These are phyloP conservation scores for Cheracebus regulus DNA, from an alignment of 2,797 vertebrate genomes.

Conservation along the genomic window DNA sequence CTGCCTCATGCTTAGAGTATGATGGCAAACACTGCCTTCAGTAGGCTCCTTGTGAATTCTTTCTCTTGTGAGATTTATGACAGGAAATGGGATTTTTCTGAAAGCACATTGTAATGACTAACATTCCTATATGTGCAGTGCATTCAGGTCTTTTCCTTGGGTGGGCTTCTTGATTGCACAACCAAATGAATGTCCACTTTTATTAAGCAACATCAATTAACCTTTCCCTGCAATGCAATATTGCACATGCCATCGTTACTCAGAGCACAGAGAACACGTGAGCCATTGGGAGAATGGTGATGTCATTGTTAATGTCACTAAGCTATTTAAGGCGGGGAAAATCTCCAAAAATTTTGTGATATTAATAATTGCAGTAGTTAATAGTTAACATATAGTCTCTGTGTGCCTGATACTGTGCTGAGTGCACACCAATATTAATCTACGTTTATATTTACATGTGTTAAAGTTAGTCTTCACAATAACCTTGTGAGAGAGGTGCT, in stretches of 20 bases:
- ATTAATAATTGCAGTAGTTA: not conserved
- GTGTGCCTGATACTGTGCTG: not conserved
- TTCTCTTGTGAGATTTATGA: conserved; percentile 4
- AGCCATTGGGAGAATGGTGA: not conserved
- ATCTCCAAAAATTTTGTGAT: not conserved
- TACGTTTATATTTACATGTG: not conserved
- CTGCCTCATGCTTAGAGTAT: not conserved
- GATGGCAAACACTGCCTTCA: not conserved
- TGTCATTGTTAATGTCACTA: not conserved
- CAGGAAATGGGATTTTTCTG: conserved; percentile 3
- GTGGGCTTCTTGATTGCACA: not conserved
- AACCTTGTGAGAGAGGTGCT: not conserved
- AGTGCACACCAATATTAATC: not conserved
- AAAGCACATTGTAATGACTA: not conserved
- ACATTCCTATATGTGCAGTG: not conserved
- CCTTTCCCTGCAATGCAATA: not conserved
- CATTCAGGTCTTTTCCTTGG: not conserved
- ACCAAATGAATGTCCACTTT: not conserved
- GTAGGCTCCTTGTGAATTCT: not conserved
- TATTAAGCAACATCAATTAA: not conserved
- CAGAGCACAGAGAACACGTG: not conserved
- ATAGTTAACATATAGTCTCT: not conserved
- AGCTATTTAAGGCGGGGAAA: not conserved
- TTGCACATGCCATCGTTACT: not conserved
- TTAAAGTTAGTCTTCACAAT: not conserved